Evolutionary conservation across 2,888 invertebrate species (phyloP).

Genomic region (Ernsta delagoae): DNA sequence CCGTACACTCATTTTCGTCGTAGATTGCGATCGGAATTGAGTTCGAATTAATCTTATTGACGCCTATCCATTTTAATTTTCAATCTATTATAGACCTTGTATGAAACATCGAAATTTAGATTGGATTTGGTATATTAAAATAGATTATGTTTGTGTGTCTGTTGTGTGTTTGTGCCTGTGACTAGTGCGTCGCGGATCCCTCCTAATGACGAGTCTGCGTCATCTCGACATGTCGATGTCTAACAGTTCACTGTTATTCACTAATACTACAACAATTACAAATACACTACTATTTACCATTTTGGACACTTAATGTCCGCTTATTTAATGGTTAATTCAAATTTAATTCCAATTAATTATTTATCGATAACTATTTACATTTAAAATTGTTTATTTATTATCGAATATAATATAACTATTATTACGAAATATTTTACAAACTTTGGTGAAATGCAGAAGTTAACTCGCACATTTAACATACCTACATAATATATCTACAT

Average conservation of each 20-base stretch:
- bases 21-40: conserved; percentile 40
- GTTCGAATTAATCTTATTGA: conserved; percentile 23
- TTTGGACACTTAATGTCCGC: conserved; percentile 78
- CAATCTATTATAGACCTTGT: not conserved
- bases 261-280: conserved; percentile 82
- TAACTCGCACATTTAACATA: conserved; percentile 70
- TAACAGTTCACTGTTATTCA: conserved; percentile 71
- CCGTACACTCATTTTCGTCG: conserved; percentile 40
- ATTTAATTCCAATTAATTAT: conserved; percentile 71
- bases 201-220: conserved; percentile 55
- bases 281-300: conserved; percentile 82
- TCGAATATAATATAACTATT: conserved; percentile 81
- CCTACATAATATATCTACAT: conserved; percentile 66
- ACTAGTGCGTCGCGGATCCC: conserved; percentile 77
- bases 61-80: conserved; percentile 34
- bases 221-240: conserved; percentile 49
- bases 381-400: conserved; percentile 81
- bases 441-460: conserved; percentile 83
- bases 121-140: not conserved
- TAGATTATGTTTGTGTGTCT: not conserved
- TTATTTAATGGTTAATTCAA: conserved; percentile 74
- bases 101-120: conserved; percentile 30
- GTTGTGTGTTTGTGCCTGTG: conserved; percentile 53
- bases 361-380: conserved; percentile 81
- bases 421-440: conserved; percentile 84